A percentile compares a stretch with the other conserved stretches of the same genome.
Evolutionary conservation across 2,113 vertebrate genomes (phyloP).

Genomic region (Rhinichthys klamathensis): DNA sequence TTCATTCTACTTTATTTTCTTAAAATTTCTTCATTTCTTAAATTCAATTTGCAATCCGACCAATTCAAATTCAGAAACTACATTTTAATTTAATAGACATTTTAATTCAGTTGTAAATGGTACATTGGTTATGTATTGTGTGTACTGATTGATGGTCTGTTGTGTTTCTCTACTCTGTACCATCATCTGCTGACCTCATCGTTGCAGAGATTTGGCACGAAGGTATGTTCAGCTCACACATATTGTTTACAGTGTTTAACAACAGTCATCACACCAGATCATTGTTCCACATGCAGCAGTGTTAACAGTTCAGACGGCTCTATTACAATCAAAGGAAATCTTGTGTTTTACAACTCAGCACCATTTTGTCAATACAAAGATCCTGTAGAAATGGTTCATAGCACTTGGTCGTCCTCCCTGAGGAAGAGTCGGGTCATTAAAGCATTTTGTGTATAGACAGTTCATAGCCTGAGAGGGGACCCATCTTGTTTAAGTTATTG

Average conservation of each 20-base stretch:
- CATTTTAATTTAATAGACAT: too few species aligned
- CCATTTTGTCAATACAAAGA: conserved; percentile 4
- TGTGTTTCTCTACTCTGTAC: conserved; percentile 26
- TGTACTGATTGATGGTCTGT: not conserved
- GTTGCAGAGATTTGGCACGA: conserved; percentile 70
- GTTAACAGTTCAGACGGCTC: not conserved
- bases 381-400: not conserved
- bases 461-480: conserved; percentile 29
- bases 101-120: too few species aligned
- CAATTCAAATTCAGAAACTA: too few species aligned
- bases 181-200: conserved; percentile 48
- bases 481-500: conserved; percentile 45
- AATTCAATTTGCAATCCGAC: not conserved
- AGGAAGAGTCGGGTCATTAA: conserved; percentile 24
- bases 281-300: too few species aligned
- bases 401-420: conserved; percentile 21
- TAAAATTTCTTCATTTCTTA: too few species aligned
- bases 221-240: conserved; percentile 64
- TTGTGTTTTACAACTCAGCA: not conserved
- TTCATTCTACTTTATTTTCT: not conserved
- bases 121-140: not conserved
- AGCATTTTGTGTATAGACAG: conserved; percentile 8
- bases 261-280: not conserved
- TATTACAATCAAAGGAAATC: not conserved
- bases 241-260: conserved; percentile 13